phyloP scores from a whole-genome alignment of 2,113 vertebrate genomes.

The Corynorhinus townsendii region DNA sequence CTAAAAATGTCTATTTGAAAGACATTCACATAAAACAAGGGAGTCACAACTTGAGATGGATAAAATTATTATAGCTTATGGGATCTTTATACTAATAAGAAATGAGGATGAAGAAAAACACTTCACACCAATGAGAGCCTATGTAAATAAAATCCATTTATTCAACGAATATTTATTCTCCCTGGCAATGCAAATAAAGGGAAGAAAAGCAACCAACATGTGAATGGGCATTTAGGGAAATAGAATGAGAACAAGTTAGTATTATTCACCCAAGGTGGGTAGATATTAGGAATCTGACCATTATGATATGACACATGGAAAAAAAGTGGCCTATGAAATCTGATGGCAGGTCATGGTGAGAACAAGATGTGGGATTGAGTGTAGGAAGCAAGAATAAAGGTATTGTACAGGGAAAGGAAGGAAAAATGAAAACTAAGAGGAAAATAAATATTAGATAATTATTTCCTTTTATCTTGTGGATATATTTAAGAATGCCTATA shows the following conservation, averaged over 20 bases:
- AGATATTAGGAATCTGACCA: neutral
- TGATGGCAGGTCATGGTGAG: neutral
- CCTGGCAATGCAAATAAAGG: neutral
- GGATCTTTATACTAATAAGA: neutral
- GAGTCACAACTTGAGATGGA: neutral
- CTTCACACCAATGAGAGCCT: neutral
- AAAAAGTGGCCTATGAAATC: neutral
- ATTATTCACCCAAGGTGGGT: neutral
- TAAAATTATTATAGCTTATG: neutral
- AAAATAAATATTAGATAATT: neutral
- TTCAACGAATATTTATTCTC: slow-evolving; percentile 5
- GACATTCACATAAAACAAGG: neutral
- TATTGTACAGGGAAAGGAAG: neutral
- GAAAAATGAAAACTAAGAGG: neutral
- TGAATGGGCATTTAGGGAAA: neutral
- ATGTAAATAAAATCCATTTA: slow-evolving; percentile 24
- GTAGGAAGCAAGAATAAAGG: neutral
- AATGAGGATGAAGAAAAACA: neutral
- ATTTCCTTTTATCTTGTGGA: neutral
- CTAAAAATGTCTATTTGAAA: neutral
- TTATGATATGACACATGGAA: neutral
- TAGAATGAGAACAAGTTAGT: neutral
- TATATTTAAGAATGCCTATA: neutral
- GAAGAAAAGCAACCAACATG: neutral
- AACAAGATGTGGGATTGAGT: neutral